Evolutionary conservation across 30 jellyfish, hydroid and myxozoan species (phyloP).

Genomic region (Morbakka virulenta): DNA sequence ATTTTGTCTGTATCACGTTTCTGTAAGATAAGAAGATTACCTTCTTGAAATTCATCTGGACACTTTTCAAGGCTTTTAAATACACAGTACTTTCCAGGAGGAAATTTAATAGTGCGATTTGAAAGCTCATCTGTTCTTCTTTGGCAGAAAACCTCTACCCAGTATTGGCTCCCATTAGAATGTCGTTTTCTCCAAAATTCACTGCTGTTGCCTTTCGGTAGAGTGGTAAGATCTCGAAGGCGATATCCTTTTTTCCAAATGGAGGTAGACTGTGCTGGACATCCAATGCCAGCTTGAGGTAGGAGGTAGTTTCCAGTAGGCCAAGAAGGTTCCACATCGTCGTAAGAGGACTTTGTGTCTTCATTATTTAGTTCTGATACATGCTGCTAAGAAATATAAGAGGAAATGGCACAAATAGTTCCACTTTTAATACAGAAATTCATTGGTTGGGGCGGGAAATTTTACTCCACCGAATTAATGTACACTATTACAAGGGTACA

Average conservation of each 20-base stretch:
- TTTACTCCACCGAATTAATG: too few species aligned
- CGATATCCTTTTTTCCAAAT: slow-evolving; percentile 52
- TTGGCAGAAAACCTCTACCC: slow-evolving; percentile 58
- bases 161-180: slow-evolving; percentile 3
- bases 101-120: not conserved
- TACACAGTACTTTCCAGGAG: slow-evolving; percentile 54
- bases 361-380: too few species aligned
- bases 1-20: too few species aligned
- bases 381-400: too few species aligned
- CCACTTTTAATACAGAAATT: too few species aligned
- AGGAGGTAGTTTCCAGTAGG: slow-evolving; percentile 38
- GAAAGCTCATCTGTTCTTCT: not conserved
- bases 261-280: not conserved
- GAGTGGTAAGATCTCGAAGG: slow-evolving; percentile 2
- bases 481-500: too few species aligned
- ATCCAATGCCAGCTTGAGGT: slow-evolving; percentile 51
- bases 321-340: slow-evolving; percentile 1
- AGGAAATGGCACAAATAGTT: too few species aligned
- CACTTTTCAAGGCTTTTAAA: slow-evolving; percentile 18
- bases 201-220: not conserved
- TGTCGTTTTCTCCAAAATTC: not conserved
- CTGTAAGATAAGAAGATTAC: too few species aligned
- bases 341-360: not conserved
- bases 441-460: too few species aligned
- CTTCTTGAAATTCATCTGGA: slow-evolving; percentile 45